Percentiles rank a stretch among this genome's conserved stretches.
Evolutionary conservation across 2,113 vertebrate genomes (phyloP).

Genomic region (Melanocharis versteri): DNA sequence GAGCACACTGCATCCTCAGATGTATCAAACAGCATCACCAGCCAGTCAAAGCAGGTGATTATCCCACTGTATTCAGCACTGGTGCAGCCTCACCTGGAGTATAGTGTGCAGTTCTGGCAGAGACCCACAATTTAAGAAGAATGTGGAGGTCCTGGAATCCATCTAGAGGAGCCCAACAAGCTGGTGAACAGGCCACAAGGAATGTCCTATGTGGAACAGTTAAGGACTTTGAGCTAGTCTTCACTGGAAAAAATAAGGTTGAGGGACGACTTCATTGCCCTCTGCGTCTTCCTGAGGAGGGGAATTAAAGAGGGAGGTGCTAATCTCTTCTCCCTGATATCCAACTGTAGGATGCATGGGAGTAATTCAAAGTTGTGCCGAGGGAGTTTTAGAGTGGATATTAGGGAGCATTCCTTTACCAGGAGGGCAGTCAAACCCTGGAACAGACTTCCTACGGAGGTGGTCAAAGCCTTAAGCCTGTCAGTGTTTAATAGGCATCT

Average conservation of each 20-base stretch:
- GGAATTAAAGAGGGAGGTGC: not conserved
- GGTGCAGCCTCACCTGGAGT: not conserved
- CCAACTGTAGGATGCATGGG: not conserved
- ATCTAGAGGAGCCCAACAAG: not conserved
- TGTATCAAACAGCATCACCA: not conserved
- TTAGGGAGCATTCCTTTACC: not conserved
- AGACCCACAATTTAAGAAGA: not conserved
- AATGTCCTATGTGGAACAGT: fast-evolving
- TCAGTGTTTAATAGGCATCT: not conserved
- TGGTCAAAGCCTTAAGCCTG: fast-evolving
- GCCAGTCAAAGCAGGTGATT: not conserved
- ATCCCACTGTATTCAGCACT: not conserved
- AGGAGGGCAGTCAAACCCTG: not conserved
- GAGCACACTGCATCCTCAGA: not conserved
- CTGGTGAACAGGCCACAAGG: not conserved
- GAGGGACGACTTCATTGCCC: not conserved
- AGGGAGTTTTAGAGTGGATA: not conserved
- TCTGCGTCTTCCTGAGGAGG: not conserved
- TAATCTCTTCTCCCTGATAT: not conserved
- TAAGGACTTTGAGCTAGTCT: not conserved
- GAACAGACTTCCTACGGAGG: not conserved
- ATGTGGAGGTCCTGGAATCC: not conserved
- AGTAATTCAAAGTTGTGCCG: not conserved
- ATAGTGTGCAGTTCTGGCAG: fast-evolving
- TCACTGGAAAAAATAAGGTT: not conserved